These are phyloP conservation scores for Drosophila tripunctata DNA, from an alignment of 2,888 invertebrate species.

Conservation along the genomic window DNA sequence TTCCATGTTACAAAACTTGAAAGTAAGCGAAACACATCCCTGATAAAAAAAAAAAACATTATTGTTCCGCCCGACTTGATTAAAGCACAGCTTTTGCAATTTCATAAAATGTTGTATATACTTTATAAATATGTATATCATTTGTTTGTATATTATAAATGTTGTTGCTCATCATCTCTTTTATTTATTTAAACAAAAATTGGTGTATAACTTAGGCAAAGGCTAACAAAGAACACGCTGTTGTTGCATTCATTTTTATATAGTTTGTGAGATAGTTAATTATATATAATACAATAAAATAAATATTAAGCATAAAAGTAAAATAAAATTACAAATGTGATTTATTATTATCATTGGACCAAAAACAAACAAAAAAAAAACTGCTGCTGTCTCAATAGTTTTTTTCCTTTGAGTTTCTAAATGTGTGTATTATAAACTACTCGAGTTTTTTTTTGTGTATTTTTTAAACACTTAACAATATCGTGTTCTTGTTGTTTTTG, in stretches of 20 bases:
- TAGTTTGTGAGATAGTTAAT: slow-evolving; percentile 66
- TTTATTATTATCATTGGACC: slow-evolving; percentile 51
- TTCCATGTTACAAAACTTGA: slow-evolving; percentile 41
- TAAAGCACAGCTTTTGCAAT: slow-evolving; percentile 31
- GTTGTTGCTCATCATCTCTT: slow-evolving; percentile 18
- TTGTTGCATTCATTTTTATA: slow-evolving; percentile 33
- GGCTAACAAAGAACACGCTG: slow-evolving; percentile 62
- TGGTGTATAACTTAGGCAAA: slow-evolving; percentile 67
- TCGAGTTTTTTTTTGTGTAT: slow-evolving; percentile 49
- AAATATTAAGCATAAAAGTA: slow-evolving; percentile 75
- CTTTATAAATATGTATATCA: slow-evolving; percentile 15
- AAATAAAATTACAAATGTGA: slow-evolving; percentile 62
- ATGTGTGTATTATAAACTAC: slow-evolving; percentile 41
- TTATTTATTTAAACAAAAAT: slow-evolving; percentile 71
- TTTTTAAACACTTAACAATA: slow-evolving; percentile 46
- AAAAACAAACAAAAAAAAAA: neutral
- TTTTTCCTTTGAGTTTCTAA: slow-evolving; percentile 6
- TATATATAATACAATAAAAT: slow-evolving; percentile 77
- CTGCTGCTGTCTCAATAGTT: slow-evolving; percentile 1
- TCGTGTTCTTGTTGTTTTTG: slow-evolving; percentile 57
- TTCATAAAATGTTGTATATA: slow-evolving; percentile 8
- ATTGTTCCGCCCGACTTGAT: slow-evolving; percentile 25
- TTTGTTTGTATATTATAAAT: slow-evolving; percentile 21
- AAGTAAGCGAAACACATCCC: slow-evolving; percentile 48
- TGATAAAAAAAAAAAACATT: slow-evolving; percentile 49